Evolutionary conservation across 2,113 vertebrate genomes (phyloP).

Genomic region (Gambusia holbrooki): DNA sequence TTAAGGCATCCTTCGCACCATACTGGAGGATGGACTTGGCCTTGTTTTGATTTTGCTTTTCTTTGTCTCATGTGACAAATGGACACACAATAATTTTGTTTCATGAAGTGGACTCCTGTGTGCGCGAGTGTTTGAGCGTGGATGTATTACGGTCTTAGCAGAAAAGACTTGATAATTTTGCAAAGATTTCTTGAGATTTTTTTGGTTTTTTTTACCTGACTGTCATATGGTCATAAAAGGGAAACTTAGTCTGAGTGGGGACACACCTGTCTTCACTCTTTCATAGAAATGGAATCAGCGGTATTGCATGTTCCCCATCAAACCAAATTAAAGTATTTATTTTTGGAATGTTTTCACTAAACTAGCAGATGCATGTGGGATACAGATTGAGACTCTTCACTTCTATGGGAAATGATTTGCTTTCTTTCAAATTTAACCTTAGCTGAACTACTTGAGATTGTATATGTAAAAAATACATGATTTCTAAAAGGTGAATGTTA

Average conservation of each 20-base stretch:
- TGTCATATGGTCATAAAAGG: conserved; percentile 73
- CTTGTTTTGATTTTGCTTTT: conserved; percentile 16
- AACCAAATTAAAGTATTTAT: conserved; percentile 74
- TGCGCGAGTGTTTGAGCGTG: conserved; percentile 34
- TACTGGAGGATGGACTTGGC: conserved; percentile 33
- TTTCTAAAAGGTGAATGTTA: not conserved
- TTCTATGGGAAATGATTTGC: conserved; percentile 16
- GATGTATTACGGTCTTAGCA: conserved; percentile 17
- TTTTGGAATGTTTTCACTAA: conserved; percentile 21
- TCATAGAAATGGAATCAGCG: conserved; percentile 24
- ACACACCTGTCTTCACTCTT: conserved; percentile 31
- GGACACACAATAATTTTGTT: conserved; percentile 23
- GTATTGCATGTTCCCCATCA: conserved; percentile 37
- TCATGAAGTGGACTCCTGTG: not conserved
- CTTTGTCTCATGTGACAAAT: conserved; percentile 44
- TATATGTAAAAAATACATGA: not conserved
- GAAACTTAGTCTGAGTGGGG: conserved; percentile 54
- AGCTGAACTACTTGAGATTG: not conserved
- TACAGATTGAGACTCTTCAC: conserved; percentile 8
- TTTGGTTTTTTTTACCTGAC: conserved; percentile 49
- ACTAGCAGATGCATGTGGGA: conserved; percentile 40
- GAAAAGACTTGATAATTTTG: conserved; percentile 34
- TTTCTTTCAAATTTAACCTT: not conserved
- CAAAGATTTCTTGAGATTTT: conserved; percentile 44
- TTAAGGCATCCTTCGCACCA: conserved; percentile 32